Evolutionary conservation across 2,797 vertebrate genomes (phyloP).

Genomic region (Cirrhinus mrigala): DNA sequence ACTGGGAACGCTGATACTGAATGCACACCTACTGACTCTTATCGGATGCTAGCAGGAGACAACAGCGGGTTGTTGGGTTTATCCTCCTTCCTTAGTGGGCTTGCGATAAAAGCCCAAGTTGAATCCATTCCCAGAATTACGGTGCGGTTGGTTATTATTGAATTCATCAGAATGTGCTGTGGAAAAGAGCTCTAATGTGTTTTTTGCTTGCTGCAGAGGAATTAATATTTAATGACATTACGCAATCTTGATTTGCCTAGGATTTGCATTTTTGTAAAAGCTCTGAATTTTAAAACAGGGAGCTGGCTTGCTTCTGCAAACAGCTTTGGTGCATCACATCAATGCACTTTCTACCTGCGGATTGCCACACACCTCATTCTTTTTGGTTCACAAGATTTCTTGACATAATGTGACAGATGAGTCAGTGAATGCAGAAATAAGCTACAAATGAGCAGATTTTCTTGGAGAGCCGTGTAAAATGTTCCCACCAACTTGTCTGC

Average conservation of each 20-base stretch:
- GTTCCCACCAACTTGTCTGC: neutral
- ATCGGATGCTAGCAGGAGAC: conserved; percentile 41
- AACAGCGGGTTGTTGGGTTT: conserved; percentile 35
- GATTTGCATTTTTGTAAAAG: conserved; percentile 53
- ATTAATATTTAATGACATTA: conserved; percentile 55
- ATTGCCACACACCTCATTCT: neutral
- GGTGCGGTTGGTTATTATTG: conserved; percentile 34
- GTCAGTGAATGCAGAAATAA: neutral
- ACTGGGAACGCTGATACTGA: neutral
- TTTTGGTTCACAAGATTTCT: neutral
- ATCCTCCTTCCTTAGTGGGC: conserved; percentile 41
- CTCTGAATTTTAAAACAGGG: conserved; percentile 33
- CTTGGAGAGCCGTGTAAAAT: neutral
- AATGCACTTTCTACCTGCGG: neutral
- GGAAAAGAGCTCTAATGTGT: conserved; percentile 41
- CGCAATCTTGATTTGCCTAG: conserved; percentile 27
- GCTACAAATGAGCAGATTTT: neutral
- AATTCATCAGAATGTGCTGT: conserved; percentile 32
- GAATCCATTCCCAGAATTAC: conserved; percentile 41
- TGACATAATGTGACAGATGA: neutral
- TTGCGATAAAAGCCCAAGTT: conserved; percentile 42
- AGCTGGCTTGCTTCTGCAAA: neutral
- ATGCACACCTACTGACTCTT: conserved; percentile 39
- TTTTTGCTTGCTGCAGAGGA: conserved; percentile 51
- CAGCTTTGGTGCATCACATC: conserved; percentile 12